Conservation (phyloP, 2,113 vertebrate species). For the Anhinga anhinga region DNA sequence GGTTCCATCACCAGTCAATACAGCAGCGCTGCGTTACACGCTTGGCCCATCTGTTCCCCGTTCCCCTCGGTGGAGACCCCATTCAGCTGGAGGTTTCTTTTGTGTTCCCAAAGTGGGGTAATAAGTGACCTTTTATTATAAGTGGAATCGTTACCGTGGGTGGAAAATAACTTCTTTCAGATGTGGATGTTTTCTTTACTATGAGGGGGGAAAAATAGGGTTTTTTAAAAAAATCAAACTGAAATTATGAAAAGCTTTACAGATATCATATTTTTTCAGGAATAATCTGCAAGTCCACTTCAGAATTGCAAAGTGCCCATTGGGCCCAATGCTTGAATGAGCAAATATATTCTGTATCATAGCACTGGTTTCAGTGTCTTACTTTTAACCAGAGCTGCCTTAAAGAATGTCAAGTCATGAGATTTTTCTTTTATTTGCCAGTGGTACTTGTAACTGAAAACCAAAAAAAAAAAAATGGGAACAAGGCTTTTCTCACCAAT, state of each 20-base stretch:
- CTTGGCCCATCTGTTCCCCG: conserved; percentile 59
- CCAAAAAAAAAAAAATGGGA: background rate
- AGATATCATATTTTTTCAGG: background rate
- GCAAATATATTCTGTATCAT: background rate
- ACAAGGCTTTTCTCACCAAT: background rate
- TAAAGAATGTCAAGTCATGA: background rate
- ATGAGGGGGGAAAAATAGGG: rapidly evolving
- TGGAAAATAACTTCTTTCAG: conserved; percentile 1
- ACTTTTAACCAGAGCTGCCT: background rate
- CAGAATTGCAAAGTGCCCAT: background rate
- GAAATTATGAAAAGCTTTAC: background rate
- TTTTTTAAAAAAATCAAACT: background rate
- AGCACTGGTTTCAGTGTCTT: background rate
- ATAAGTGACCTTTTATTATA: conserved; percentile 19
- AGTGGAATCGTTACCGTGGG: background rate
- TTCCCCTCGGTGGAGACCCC: conserved; percentile 33
- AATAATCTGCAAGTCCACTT: background rate
- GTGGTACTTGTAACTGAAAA: background rate
- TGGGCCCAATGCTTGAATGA: background rate
- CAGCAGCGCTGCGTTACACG: background rate
- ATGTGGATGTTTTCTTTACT: background rate
- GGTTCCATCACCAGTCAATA: conserved; percentile 54
- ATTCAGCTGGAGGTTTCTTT: conserved; percentile 53
- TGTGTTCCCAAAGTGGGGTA: conserved; percentile 8
- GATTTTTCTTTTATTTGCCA: background rate